Percentiles rank a stretch among this genome's conserved stretches.
Conservation (phyloP, 1,140 invertebrate species). For the Scylla paramamosain region DNA sequence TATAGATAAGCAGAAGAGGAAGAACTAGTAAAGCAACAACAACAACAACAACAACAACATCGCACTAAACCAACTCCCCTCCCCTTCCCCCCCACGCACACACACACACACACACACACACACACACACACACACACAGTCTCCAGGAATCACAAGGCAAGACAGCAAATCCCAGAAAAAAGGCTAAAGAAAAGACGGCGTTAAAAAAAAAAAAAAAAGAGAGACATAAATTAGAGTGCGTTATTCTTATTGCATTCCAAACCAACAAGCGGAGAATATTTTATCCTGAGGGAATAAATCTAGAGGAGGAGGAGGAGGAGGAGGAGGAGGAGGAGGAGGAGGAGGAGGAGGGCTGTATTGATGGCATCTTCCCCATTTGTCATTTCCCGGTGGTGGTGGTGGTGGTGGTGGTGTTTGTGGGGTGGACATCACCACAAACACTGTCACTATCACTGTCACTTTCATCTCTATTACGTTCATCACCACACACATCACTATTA, state of each 20-base stretch:
- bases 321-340: not conserved
- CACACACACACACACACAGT: too few relatives aligned
- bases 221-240: not conserved
- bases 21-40: too few relatives aligned
- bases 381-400: not conserved
- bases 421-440: not conserved
- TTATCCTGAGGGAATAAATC: not conserved
- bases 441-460: too few relatives aligned
- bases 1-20: too few relatives aligned
- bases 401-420: not conserved
- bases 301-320: slow-evolving; percentile 18
- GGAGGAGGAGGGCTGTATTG: not conserved
- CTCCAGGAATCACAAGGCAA: too few relatives aligned
- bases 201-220: not conserved
- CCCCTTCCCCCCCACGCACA: not conserved
- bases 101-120: slow-evolving; percentile 15
- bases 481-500: too few relatives aligned
- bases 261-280: not conserved
- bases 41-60: not conserved
- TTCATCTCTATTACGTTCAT: too few relatives aligned
- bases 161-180: too few relatives aligned
- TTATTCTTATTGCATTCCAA: not conserved
- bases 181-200: too few relatives aligned
- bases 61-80: too few relatives aligned
- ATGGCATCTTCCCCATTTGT: not conserved